A percentile compares a stretch with the other conserved stretches of the same genome.
These are phyloP conservation scores for Ammodytes marinus DNA, from an alignment of 2,113 vertebrate genomes.

Conservation along the genomic window DNA sequence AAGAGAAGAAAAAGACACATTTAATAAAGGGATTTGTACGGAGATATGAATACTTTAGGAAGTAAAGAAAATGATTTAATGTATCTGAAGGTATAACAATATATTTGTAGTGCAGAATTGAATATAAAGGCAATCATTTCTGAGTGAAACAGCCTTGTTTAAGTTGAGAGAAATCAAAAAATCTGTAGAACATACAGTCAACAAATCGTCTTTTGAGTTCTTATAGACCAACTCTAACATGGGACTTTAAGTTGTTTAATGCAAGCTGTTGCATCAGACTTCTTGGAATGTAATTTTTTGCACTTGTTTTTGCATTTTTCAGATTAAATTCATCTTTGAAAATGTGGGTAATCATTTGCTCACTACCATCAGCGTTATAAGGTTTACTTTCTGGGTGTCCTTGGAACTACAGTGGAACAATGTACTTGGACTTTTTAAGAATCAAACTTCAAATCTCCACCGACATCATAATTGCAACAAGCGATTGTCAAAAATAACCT, in stretches of 20 bases:
- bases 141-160: background rate
- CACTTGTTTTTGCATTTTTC: background rate
- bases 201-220: background rate
- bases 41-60: too few species aligned
- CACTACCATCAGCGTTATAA: background rate
- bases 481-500: background rate
- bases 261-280: background rate
- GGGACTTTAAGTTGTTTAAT: background rate
- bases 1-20: background rate
- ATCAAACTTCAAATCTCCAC: background rate
- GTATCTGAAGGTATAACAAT: background rate
- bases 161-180: background rate
- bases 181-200: background rate
- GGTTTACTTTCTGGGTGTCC: background rate
- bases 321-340: background rate
- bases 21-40: too few species aligned
- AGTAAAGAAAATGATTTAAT: background rate
- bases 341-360: background rate
- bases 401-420: background rate
- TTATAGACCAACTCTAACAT: background rate
- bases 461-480: background rate
- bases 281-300: background rate
- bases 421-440: background rate
- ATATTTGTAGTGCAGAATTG: background rate
- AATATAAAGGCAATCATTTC: background rate